phyloP scores from a whole-genome alignment of 2,888 invertebrate genomes.

The Drosophila kuntzei region DNA sequence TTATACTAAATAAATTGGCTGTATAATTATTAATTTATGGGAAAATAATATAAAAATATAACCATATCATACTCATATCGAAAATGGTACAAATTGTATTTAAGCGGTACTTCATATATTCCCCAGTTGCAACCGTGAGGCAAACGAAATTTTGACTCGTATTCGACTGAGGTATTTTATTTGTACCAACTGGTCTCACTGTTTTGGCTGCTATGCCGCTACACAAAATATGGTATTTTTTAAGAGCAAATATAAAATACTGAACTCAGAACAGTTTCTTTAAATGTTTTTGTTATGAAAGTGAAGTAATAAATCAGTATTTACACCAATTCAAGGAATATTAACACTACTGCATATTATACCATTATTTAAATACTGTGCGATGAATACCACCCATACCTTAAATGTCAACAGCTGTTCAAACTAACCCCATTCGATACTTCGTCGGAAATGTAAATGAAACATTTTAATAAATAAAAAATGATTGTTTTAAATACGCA shows the following conservation, averaged over 20 bases:
- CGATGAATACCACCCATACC: neutral
- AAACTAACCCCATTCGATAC: neutral
- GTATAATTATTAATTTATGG: no score
- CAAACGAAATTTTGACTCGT: constrained; percentile 4
- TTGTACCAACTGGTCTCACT: constrained; percentile 33
- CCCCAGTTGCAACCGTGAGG: constrained; percentile 2
- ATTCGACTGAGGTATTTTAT: constrained; percentile 26
- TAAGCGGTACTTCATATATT: neutral
- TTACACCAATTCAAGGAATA: no score
- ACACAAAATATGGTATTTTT: constrained; percentile 16
- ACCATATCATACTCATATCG: neutral
- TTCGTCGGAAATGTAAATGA: neutral
- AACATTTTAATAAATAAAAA: neutral
- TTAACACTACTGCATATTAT: no score
- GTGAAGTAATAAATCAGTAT: no score
- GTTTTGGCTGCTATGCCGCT: neutral
- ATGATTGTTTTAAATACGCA: neutral
- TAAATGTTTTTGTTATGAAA: neutral
- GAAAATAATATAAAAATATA: neutral
- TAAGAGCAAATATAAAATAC: no score
- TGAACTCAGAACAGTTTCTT: neutral
- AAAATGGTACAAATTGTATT: neutral
- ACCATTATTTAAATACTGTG: neutral
- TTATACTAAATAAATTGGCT: no score
- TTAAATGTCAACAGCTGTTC: neutral